Evolutionary conservation across 1,140 invertebrate species (phyloP), one percentile per base, ranked within the genome.

Genomic region (Lucilia sericata): DNA sequence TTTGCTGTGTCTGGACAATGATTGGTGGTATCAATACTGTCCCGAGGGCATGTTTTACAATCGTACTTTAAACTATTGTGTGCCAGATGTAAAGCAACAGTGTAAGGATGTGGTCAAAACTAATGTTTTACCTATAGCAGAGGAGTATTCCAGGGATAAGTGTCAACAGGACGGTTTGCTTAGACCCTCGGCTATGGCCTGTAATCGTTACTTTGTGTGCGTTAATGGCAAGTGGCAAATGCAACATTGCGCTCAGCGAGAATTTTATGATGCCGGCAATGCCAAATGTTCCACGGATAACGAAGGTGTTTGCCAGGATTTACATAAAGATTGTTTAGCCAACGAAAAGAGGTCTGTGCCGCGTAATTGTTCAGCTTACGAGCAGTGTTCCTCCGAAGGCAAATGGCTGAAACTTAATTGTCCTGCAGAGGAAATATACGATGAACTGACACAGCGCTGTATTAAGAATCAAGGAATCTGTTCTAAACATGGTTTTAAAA

Each of bases 41-140:
- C 88, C 89, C 0, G 47, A 88, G 5, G 88, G 88, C 34, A 90
- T 88, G 89, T 90, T 87, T 82, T 90, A 88, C 14, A 90, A 88
- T 76, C 70, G 21, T 1, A 42, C 85, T 34, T 84, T 83, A 21
- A 90, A 89, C 85, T 90, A 90, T 34, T 90, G 89, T 42, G 82
- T 88, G 81, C 89, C 88, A 21, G 88, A 89, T 49, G 84, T 86
- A 60, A 84, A 78, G 1, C 80, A 83, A 0, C 85, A 87, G 75
- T 90, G 89, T 13, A 17, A 10, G 0, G 9, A 74, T 8, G 65
- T 36, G 12, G 2, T 65, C 19, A 21, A 78, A 19, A 5, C 13
- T 14, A 42, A 9, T 5, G 12, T 3, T 17, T 10, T 3, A 7
- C 9, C 5, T 2, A n/a, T 19, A 5, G 42, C 17, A 0, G 19